Conservation (phyloP, 2,888 invertebrate genomes). For the Apodemia mormo region DNA sequence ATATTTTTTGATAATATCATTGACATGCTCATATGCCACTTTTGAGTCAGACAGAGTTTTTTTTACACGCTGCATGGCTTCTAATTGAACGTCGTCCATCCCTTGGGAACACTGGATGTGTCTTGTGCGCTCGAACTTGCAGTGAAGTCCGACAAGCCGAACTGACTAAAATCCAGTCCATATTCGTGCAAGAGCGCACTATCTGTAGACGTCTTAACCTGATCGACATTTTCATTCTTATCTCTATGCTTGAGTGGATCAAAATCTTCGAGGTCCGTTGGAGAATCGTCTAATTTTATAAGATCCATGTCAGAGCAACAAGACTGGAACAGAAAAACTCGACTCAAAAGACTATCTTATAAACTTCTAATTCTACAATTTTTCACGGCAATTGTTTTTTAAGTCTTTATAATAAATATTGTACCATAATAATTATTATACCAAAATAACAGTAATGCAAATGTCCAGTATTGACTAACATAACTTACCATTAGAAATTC, state of each 20-base stretch:
- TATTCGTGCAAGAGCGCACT: conserved; percentile 87
- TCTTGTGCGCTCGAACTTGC: conserved; percentile 50
- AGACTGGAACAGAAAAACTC: conserved; percentile 69
- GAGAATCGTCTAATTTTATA: conserved; percentile 72
- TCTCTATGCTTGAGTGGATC: conserved; percentile 69
- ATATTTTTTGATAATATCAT: no score
- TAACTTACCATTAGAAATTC: conserved; percentile 39
- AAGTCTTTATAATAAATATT: not conserved
- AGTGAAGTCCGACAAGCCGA: conserved; percentile 72
- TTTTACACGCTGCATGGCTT: not conserved
- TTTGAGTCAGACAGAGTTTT: no score
- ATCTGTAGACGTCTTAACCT: conserved; percentile 74
- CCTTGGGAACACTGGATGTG: conserved; percentile 58
- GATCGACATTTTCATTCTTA: conserved; percentile 58
- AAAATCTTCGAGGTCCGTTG: conserved; percentile 69
- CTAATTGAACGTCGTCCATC: conserved; percentile 74
- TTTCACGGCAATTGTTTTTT: conserved; percentile 18
- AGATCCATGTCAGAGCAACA: conserved; percentile 71
- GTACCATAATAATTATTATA: conserved; percentile 20
- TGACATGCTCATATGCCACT: no score
- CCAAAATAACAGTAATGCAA: conserved; percentile 29
- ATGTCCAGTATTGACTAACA: conserved; percentile 23
- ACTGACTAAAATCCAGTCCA: conserved; percentile 85
- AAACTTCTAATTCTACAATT: conserved; percentile 18
- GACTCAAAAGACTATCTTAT: conserved; percentile 41